phyloP scores from a whole-genome alignment of 1,140 invertebrate species.

The Calliphora vicina region DNA sequence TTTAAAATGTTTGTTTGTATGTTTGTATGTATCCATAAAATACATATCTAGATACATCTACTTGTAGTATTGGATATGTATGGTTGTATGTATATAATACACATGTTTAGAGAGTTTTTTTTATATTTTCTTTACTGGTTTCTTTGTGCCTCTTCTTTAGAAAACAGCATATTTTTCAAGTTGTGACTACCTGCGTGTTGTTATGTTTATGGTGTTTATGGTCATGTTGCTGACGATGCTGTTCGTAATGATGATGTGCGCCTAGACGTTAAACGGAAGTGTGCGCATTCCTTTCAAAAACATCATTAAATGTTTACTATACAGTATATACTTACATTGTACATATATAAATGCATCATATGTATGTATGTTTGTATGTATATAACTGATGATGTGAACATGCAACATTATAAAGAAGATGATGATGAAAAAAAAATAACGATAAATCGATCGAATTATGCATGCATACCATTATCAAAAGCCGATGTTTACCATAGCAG shows the following conservation, averaged over 20 bases:
- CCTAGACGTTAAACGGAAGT: conserved; percentile 34
- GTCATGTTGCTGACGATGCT: background rate
- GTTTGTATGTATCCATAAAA: background rate
- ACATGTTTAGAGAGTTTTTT: background rate
- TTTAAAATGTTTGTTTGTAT: background rate
- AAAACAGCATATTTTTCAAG: conserved; percentile 5
- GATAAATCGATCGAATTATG: background rate
- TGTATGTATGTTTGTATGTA: no score
- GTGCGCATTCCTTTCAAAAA: conserved; percentile 21
- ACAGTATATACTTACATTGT: background rate
- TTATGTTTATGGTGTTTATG: conserved; percentile 18
- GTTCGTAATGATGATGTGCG: background rate
- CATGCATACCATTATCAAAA: background rate
- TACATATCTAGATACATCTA: background rate
- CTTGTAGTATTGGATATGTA: background rate
- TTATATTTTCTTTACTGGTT: conserved; percentile 20
- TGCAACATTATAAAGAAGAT: background rate
- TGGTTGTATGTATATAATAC: background rate
- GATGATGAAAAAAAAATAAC: background rate
- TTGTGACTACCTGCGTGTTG: conserved; percentile 14
- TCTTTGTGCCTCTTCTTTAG: conserved; percentile 11
- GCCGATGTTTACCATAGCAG: background rate
- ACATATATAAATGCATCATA: background rate
- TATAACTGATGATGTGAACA: background rate
- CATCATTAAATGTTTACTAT: background rate